Percentiles rank a stretch among this genome's conserved stretches.
Evolutionary conservation across 2,113 vertebrate species (phyloP).

Genomic region (Callaeas wilsoni): DNA sequence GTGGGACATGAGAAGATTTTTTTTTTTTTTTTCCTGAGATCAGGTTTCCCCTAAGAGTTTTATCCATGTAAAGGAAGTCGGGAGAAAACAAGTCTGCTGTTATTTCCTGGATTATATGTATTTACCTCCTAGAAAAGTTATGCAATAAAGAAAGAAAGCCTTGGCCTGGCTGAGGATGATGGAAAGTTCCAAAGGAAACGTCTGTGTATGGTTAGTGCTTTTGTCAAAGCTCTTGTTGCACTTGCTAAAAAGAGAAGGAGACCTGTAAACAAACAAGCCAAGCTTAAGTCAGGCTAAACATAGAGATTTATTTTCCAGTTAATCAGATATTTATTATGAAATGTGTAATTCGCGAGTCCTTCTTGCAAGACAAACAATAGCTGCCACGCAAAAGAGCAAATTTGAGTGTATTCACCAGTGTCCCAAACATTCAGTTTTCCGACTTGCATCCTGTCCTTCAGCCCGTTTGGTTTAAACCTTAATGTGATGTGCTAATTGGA

Average conservation of each 20-base stretch:
- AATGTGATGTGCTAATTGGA: not conserved
- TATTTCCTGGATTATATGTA: not conserved
- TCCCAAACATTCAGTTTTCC: not conserved
- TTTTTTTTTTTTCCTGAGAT: not conserved
- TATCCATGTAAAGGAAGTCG: not conserved
- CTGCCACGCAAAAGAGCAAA: not conserved
- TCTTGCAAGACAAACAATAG: not conserved
- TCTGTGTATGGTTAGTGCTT: constrained; percentile 8
- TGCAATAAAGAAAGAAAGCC: constrained; percentile 7
- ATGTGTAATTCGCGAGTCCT: not conserved
- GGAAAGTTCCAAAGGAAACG: constrained; percentile 34
- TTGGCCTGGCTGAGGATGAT: not conserved
- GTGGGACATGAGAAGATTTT: not conserved
- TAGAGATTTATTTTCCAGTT: constrained; percentile 42
- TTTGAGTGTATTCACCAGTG: not conserved
- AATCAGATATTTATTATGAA: constrained; percentile 14
- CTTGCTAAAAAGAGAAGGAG: constrained; percentile 38
- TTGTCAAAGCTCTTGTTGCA: constrained; percentile 37
- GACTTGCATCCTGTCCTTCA: not conserved
- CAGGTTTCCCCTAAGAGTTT: not conserved
- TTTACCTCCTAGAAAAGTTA: constrained; percentile 9
- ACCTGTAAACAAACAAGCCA: constrained; percentile 13
- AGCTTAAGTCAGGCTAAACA: constrained; percentile 41
- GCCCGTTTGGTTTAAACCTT: not conserved
- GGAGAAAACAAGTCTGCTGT: not conserved